Base-by-base conservation (phyloP, 2,113 vertebrate species). In the Orycteropus afer region DNA sequence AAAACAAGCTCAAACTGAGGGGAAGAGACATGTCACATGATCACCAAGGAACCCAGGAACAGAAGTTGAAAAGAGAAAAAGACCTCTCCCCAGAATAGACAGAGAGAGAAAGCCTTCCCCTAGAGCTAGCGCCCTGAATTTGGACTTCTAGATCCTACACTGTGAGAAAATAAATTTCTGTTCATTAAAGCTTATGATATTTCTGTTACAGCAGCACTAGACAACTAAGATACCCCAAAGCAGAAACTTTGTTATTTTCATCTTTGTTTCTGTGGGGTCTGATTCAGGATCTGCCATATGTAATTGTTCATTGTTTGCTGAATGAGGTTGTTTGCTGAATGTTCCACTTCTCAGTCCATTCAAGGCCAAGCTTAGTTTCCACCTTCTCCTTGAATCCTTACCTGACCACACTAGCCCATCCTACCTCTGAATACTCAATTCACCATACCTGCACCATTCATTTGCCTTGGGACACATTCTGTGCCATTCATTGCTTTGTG, bases 381-480 rank as follows among this genome's bases (percentile, higher is more conserved):
- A 5, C 22, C 27, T 80, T 47, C 49, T 69, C 69, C 32, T 14
- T 0, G 0, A 74, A 23, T 74, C n/a, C 20, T 40, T 37, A 63
- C 9, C 8, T 2, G 1, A 67, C 51, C 29, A 25, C 22, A 27
- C 20, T 7, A 13, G 84, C 49, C 76, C 17, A 3, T 25, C 10
- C 13, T 5, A 3, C 49, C 8, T 12, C 37, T 32, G 32, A 49
- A 32, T 11, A 2, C 1, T 23, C 34, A 4, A 13, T 45, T 11
- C 0, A 7, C 17, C 1, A 0, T 22, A 3, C 5, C n/a, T 42
- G 49, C 20, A 34, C 77, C 34, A 7, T 3, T 69, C 34, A 0
- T 3, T 15, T 11, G 57, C 63, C 63, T 45, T 40, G 7, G 57
- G 45, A 63, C 12, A 5, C 49, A 9, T 0, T 0, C 32, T 1